A percentile compares a stretch with the other conserved stretches of the same genome.
These are phyloP conservation scores for Silurus asotus DNA, from an alignment of 2,113 vertebrate species.

Conservation along the genomic window DNA sequence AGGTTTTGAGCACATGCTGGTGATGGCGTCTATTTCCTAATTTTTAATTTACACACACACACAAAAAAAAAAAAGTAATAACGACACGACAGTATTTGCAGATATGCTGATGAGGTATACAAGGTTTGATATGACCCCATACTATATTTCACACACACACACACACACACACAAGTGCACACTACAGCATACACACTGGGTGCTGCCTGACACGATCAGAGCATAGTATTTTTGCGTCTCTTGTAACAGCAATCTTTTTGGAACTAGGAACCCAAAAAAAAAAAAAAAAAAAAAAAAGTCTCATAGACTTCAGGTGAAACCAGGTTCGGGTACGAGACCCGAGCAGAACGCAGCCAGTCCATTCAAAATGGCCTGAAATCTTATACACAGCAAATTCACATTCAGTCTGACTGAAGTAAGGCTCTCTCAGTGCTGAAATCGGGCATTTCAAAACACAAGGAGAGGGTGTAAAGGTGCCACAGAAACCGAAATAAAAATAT, in stretches of 20 bases:
- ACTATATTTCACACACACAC: slow-evolving; percentile 49
- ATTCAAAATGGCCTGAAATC: slow-evolving; percentile 46
- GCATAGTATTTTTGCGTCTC: slow-evolving; percentile 43
- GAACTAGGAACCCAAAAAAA: not conserved
- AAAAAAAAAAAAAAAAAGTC: slow-evolving; percentile 8
- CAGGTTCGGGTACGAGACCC: slow-evolving; percentile 16
- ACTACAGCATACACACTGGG: slow-evolving; percentile 30
- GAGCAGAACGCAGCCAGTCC: slow-evolving; percentile 30
- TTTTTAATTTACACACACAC: slow-evolving; percentile 39
- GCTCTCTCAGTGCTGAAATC: slow-evolving; percentile 50
- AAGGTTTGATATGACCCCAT: slow-evolving; percentile 72
- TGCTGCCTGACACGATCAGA: slow-evolving; percentile 43
- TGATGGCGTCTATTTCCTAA: slow-evolving; percentile 70
- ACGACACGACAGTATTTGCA: slow-evolving; percentile 73
- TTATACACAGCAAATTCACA: slow-evolving; percentile 52
- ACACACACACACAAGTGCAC: slow-evolving; percentile 35
- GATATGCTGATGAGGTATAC: slow-evolving; percentile 79
- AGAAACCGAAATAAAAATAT: not conserved
- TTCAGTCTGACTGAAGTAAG: slow-evolving; percentile 57
- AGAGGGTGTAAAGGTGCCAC: slow-evolving; percentile 56
- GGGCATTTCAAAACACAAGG: slow-evolving; percentile 40
- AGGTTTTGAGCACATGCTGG: slow-evolving; percentile 69
- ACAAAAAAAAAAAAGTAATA: too few relatives aligned
- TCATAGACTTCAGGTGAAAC: slow-evolving; percentile 39
- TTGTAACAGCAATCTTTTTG: slow-evolving; percentile 45